Evolutionary conservation across 2,797 vertebrate genomes (phyloP).

Genomic region (Pipistrellus nathusii): DNA sequence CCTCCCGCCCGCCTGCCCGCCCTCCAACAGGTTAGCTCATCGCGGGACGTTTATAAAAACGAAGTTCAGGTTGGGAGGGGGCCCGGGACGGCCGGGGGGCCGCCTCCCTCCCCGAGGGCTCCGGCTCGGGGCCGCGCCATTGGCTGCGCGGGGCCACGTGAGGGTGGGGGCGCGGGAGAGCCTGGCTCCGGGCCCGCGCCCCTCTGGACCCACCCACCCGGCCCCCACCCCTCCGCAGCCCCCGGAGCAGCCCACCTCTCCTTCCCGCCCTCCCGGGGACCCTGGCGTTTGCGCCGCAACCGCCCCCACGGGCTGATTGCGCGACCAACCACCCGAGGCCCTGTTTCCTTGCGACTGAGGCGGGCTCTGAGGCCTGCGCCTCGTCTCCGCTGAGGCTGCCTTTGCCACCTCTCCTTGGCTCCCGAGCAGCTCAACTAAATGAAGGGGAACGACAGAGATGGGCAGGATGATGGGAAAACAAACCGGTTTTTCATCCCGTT

Average conservation of each 20-base stretch:
- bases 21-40: constrained; percentile 90
- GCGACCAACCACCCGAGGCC: constrained; percentile 72
- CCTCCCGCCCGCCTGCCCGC: constrained; percentile 82
- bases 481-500: not conserved
- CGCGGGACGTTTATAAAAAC: constrained; percentile 91
- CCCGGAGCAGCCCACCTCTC: constrained; percentile 64
- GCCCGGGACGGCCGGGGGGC: constrained; percentile 81
- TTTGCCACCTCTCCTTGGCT: constrained; percentile 64
- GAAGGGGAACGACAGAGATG: constrained; percentile 56
- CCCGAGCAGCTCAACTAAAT: not conserved
- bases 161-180: constrained; percentile 78
- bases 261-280: constrained; percentile 54
- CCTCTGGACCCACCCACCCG: constrained; percentile 80
- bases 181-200: constrained; percentile 66
- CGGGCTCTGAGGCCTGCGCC: constrained; percentile 71
- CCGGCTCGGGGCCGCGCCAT: constrained; percentile 80
- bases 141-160: constrained; percentile 87
- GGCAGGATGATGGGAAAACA: not conserved
- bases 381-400: not conserved
- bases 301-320: constrained; percentile 68
- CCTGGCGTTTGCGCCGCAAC: constrained; percentile 60
- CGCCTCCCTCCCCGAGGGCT: constrained; percentile 85
- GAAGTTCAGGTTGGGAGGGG: constrained; percentile 89
- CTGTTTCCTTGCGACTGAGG: constrained; percentile 64
- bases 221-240: constrained; percentile 60